Base-by-base conservation (phyloP, 2,797 vertebrate species). In the Benthosema pterotum region DNA sequence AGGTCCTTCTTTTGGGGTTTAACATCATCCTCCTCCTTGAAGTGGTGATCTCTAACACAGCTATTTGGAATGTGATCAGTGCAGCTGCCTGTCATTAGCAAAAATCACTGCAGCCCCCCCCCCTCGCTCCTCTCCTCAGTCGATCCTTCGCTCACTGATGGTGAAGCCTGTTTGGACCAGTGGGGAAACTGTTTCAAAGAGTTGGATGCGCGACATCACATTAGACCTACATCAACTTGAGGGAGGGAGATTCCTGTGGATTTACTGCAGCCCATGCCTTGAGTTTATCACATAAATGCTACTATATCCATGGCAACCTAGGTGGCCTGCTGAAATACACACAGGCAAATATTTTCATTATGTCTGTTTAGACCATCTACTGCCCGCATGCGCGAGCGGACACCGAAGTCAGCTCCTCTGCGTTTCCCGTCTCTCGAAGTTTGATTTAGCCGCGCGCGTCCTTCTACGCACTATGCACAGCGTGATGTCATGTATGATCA, bases 401-500 rank as follows among this genome's bases (percentile, higher is more conserved):
- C 67, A 62, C 62, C 75, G 68, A 72, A 74, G 71, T 69, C 50
- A 63, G 57, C 56, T 57, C 57, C 72, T 38, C 14, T 67, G 52
- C 67, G 57, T 67, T 51, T 11, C 60, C 48, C 74, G 72, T 74
- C 72, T 81, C 65, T 74, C 68, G 60, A 72, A 65, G 52, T 74
- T 62, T 82, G 73, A 88, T 88, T 87, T 88, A 84, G 75, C 87
- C 66, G 69, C 50, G 60, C 65, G 69, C 50, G 60, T 76, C 72
- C 84, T 58, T 32, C 11, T 17, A 60, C 77, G 82, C 78, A 88
- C 78, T 83, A 81, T 77, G 59, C 58, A 68, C 38, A 52, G 55
- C 65, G 72, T 90, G 86, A 91, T 81, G 83, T 90, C 88, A 92
- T 70, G 66, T 46, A 63, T 79, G 80, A 88, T 82, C 73, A 78